A percentile compares a stretch with the other conserved stretches of the same genome.
phyloP scores from a whole-genome alignment of 1,140 invertebrate genomes.

The Daktulosphaira vitifoliae region DNA sequence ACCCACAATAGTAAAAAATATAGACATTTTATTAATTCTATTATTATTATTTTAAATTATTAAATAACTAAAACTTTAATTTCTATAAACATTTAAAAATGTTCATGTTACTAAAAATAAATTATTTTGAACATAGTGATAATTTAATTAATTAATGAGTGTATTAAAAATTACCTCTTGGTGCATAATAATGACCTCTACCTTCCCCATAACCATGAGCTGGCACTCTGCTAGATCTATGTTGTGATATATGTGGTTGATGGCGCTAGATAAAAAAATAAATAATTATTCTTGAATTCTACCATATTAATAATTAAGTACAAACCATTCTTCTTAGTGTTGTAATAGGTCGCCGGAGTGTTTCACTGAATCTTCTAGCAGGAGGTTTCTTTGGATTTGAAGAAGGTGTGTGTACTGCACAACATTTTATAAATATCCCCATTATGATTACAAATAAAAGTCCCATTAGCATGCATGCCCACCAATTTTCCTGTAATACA shows the following conservation, averaged over 20 bases:
- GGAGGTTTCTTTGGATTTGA: slow-evolving; percentile 90
- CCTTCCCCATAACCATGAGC: slow-evolving; percentile 61
- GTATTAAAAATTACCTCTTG: slow-evolving; percentile 51
- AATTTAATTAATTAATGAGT: too few species aligned
- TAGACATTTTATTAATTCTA: too few species aligned
- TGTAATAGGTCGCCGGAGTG: slow-evolving; percentile 77
- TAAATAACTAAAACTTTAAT: too few species aligned
- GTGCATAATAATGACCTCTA: slow-evolving; percentile 60
- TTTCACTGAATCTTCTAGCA: slow-evolving; percentile 75
- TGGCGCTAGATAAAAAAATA: slow-evolving; percentile 5
- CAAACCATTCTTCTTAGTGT: slow-evolving; percentile 75
- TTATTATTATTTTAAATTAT: too few species aligned
- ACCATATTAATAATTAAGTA: slow-evolving; percentile 26
- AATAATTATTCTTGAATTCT: not conserved
- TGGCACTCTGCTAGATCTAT: slow-evolving; percentile 47
- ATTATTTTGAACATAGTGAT: too few species aligned
- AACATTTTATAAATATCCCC: slow-evolving; percentile 98
- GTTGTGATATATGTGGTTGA: slow-evolving; percentile 12
- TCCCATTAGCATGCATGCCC: slow-evolving; percentile 85
- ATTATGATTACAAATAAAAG: slow-evolving; percentile 89
- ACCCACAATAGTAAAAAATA: too few species aligned
- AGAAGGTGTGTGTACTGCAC: slow-evolving; percentile 96
- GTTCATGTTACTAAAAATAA: too few species aligned
- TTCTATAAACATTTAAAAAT: too few species aligned
- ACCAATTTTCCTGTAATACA: slow-evolving; percentile 78